These are phyloP conservation scores for Trididemnum nubilum DNA, from an alignment of 23 tunicate genomes.

Conservation along the genomic window DNA sequence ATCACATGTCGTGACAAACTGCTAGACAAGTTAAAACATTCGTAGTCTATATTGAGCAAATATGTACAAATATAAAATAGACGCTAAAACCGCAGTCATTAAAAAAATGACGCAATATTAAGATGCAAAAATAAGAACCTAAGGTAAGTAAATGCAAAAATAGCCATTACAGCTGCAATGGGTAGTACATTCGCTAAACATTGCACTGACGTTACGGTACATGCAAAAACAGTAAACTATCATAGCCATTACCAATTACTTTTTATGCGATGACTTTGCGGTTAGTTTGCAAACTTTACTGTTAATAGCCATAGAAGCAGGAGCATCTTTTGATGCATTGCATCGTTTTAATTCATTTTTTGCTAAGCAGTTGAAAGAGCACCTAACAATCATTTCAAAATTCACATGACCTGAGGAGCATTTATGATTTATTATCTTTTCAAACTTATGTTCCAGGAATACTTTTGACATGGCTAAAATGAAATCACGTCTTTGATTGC, in stretches of 20 bases:
- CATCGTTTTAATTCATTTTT: too few relatives aligned
- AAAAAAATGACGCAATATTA: too few relatives aligned
- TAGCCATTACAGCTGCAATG: too few relatives aligned
- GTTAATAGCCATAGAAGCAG: background rate
- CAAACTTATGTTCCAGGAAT: background rate
- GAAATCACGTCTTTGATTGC: conserved; percentile 10
- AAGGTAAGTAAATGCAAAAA: too few relatives aligned
- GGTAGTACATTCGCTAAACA: background rate
- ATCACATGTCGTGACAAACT: too few relatives aligned
- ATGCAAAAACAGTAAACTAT: background rate
- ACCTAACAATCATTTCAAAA: background rate
- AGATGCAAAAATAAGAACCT: too few relatives aligned
- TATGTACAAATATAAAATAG: background rate
- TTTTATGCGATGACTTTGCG: background rate
- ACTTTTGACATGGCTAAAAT: background rate
- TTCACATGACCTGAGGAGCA: background rate
- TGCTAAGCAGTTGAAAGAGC: conserved; percentile 8
- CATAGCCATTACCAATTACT: background rate
- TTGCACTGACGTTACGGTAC: background rate
- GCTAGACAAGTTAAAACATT: too few relatives aligned
- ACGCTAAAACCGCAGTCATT: too few relatives aligned
- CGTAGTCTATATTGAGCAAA: background rate
- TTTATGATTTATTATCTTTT: background rate
- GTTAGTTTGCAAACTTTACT: background rate
- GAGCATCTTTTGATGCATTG: conserved; percentile 15